These are phyloP conservation scores for Scelioninae gen. 2 DNA, from an alignment of 2,888 invertebrate genomes.

Conservation along the genomic window DNA sequence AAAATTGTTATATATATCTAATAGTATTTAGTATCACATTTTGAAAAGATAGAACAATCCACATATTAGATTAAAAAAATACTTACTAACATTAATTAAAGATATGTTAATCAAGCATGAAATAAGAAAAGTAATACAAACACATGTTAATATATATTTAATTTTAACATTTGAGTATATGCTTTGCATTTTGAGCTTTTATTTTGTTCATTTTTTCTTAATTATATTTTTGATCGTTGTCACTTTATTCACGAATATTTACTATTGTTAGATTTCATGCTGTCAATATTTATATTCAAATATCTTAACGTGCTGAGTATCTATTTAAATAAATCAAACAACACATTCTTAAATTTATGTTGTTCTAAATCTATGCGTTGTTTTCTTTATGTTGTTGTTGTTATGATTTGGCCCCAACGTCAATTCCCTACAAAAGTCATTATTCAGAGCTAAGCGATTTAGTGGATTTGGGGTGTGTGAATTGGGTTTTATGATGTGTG, in stretches of 20 bases:
- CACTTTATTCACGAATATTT: too few species aligned
- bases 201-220: constrained; percentile 20
- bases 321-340: not conserved
- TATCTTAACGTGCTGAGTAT: too few species aligned
- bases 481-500: too few species aligned
- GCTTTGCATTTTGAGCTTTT: constrained; percentile 65
- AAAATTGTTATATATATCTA: not conserved
- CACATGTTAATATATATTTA: constrained; percentile 73
- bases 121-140: constrained; percentile 74
- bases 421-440: too few species aligned
- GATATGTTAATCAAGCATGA: constrained; percentile 74
- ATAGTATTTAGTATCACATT: too few species aligned
- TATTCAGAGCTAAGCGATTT: too few species aligned
- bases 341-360: not conserved
- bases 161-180: constrained; percentile 67
- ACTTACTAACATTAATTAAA: constrained; percentile 74
- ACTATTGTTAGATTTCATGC: too few species aligned
- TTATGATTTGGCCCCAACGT: too few species aligned
- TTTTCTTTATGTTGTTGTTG: too few species aligned
- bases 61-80: not conserved
- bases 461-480: too few species aligned
- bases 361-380: too few species aligned
- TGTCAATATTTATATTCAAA: too few species aligned
- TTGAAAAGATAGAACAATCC: not conserved
- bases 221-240: not conserved